Base-by-base conservation (phyloP, 2,888 invertebrate genomes). In the Drosophila tripunctata region DNA sequence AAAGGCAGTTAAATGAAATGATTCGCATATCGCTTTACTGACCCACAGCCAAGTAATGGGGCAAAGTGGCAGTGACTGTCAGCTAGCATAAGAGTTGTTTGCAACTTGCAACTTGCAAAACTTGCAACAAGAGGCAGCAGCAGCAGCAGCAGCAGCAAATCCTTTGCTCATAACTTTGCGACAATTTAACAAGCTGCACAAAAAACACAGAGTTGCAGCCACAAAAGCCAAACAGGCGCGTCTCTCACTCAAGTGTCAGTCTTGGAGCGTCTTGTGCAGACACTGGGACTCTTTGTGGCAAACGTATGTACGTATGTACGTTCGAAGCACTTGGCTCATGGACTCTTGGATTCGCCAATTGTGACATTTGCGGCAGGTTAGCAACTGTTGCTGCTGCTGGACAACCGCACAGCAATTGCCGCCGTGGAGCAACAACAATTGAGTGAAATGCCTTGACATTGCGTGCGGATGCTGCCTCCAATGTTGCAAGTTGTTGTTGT, bases 361-460 rank as follows among this genome's bases (percentile, higher is more conserved):
- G 79, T 80, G 84, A 83, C 84, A 83, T 80, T 79, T 81, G 84
- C 73, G 79, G 82, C 76, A 82, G 70, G 67, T 61, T 62, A 47
- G 77, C 75, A 73, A 75, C 73, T 65, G 75, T 65, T 72, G 72
- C 41, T 14, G 66, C 27, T 50, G 66, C 56, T 38, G 12, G 47
- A 43, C 15, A 77, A 73, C 79, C 71, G 75, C 86, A 78, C 67
- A 82, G 85, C 85, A 83, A 75, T 73, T 83, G 84, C 86, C 78
- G 75, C 74, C 50, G n/a, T n/a, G 44, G 47, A 54, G 43, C 80
- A 71, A 57, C 84, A 74, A 67, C 70, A 61, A 70, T 83, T 81
- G 81, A 83, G 79, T 78, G 78, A 87, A 83, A 84, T 87, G 78
- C 78, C 77, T 79, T 82, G 75, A 78, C 86, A 87, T 84, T 85